A percentile compares a stretch with the other conserved stretches of the same genome.
Evolutionary conservation across 2,113 vertebrate species (phyloP).

Genomic region (Charina bottae): DNA sequence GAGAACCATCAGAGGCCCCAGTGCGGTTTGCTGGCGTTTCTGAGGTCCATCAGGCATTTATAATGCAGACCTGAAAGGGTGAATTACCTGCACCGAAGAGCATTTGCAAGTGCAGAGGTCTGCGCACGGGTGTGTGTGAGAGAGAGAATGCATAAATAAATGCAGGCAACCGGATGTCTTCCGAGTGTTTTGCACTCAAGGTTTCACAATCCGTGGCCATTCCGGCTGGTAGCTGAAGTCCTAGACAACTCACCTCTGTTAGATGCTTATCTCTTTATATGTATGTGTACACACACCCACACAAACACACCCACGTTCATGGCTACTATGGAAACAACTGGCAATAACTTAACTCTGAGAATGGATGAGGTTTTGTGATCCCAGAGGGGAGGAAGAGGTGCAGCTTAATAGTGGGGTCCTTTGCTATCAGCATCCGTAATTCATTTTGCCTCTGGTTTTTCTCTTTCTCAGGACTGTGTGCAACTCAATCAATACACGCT

Average conservation of each 20-base stretch:
- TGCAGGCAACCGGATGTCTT: neutral
- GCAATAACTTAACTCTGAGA: neutral
- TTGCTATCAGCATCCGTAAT: neutral
- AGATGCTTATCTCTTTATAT: neutral
- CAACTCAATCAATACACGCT: conserved; percentile 98
- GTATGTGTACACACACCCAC: neutral
- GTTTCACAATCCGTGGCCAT: too few species aligned
- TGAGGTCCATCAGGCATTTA: too few species aligned
- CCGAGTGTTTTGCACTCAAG: neutral
- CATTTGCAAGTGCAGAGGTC: too few species aligned
- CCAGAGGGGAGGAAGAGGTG: neutral
- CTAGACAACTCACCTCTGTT: neutral
- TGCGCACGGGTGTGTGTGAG: too few species aligned
- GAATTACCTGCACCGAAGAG: too few species aligned
- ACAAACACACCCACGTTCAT: neutral
- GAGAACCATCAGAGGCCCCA: neutral
- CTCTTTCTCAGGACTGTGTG: conserved; percentile 87
- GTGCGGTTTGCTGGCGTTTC: too few species aligned
- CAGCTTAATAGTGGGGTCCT: neutral
- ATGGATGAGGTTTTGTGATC: accelerated
- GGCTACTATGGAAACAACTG: neutral
- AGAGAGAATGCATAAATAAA: neutral
- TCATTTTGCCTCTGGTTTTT: neutral
- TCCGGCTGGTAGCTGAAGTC: neutral
- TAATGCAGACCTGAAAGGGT: too few species aligned